Evolutionary conservation across 2,113 vertebrate species (phyloP).

Genomic region (Macaca nemestrina): DNA sequence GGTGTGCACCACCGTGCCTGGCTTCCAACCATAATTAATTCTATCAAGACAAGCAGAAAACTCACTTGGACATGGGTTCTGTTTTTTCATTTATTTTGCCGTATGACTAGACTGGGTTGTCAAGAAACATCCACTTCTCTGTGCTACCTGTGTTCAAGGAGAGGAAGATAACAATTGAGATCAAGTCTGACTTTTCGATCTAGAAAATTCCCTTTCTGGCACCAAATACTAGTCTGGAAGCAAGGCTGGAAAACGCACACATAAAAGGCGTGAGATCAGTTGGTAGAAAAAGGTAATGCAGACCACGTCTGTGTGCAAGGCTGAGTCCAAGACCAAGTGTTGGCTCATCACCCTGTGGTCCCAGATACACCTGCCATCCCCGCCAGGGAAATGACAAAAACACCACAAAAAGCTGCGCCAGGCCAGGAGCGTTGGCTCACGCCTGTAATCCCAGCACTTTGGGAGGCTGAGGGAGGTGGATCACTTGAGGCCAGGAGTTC

Average conservation of each 20-base stretch:
- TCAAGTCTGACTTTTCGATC: neutral
- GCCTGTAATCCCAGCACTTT: too few relatives aligned
- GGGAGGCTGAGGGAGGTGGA: too few relatives aligned
- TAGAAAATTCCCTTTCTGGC: neutral
- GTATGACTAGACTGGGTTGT: neutral
- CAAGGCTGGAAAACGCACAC: neutral
- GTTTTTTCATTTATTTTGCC: neutral
- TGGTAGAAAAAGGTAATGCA: neutral
- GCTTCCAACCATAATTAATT: neutral
- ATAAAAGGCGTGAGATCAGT: neutral
- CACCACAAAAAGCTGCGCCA: neutral
- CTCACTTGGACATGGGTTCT: neutral
- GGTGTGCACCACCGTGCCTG: neutral
- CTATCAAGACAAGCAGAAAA: neutral
- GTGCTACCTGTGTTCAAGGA: neutral
- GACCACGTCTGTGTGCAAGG: rapidly evolving
- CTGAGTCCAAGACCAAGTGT: neutral
- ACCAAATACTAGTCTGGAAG: neutral
- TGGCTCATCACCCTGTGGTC: neutral
- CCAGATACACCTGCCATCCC: neutral
- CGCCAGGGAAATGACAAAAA: neutral
- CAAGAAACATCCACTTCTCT: neutral
- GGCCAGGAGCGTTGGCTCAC: too few relatives aligned
- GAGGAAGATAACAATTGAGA: neutral
- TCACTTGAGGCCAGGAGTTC: too few relatives aligned